Evolutionary conservation across 2,113 vertebrate species (phyloP).

Genomic region (Antennarius striatus): DNA sequence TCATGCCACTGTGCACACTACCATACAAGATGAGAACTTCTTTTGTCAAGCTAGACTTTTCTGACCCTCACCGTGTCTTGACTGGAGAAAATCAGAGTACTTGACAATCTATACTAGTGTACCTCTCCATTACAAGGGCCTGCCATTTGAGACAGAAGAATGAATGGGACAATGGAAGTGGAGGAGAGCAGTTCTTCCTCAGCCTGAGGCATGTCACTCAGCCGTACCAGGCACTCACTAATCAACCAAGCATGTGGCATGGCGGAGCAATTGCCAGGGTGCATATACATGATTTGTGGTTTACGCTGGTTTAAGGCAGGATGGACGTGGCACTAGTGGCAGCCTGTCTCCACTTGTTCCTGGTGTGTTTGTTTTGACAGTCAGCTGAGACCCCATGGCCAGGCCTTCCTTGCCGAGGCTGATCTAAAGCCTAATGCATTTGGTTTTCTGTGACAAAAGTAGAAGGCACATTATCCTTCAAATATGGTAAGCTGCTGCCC

Average conservation of each 20-base stretch:
- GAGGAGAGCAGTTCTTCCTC: conserved; percentile 23
- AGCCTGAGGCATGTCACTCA: conserved; percentile 54
- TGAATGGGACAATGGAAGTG: not conserved
- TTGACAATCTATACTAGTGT: conserved; percentile 22
- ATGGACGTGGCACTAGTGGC: conserved; percentile 74
- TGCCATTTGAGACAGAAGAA: conserved; percentile 11
- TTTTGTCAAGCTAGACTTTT: not conserved
- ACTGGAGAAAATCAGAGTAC: conserved; percentile 6
- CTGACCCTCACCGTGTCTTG: not conserved
- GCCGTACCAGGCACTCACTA: conserved; percentile 59
- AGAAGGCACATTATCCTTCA: conserved; percentile 65
- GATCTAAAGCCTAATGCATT: conserved; percentile 69
- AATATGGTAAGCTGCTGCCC: conserved; percentile 65
- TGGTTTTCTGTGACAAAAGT: conserved; percentile 70
- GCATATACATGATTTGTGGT: conserved; percentile 71
- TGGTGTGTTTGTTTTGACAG: conserved; percentile 80
- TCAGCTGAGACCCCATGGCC: conserved; percentile 68
- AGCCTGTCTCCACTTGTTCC: conserved; percentile 69
- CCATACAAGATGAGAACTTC: no score
- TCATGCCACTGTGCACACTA: no score
- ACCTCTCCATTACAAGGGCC: conserved; percentile 14
- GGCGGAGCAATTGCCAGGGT: conserved; percentile 65
- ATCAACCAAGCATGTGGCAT: conserved; percentile 72
- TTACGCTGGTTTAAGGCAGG: conserved; percentile 68
- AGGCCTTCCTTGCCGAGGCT: conserved; percentile 46